Evolutionary conservation across 2,888 invertebrate genomes (phyloP).

Genomic region (Gordius sp.): DNA sequence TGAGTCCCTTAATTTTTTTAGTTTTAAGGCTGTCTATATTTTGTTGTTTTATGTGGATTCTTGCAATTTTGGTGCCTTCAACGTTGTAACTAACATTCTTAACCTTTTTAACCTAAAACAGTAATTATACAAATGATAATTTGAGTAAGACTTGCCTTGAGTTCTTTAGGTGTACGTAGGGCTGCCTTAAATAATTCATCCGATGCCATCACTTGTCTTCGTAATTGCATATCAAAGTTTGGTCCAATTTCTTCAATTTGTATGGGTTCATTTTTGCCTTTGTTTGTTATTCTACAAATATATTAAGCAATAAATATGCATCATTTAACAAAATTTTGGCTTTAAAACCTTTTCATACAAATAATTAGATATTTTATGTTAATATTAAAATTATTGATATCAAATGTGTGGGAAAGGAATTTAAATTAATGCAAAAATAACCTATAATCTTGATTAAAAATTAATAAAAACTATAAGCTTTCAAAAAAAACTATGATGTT

Average conservation of each 20-base stretch:
- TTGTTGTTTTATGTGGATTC: conserved; percentile 72
- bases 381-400: no score
- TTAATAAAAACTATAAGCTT: no score
- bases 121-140: conserved; percentile 15
- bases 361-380: no score
- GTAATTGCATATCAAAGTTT: conserved; percentile 52
- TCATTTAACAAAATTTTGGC: no score
- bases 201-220: conserved; percentile 61
- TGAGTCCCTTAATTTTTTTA: conserved; percentile 55
- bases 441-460: no score
- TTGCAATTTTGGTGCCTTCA: conserved; percentile 62
- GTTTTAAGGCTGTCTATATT: conserved; percentile 57
- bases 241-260: conserved; percentile 85
- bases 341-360: no score
- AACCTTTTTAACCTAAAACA: conserved; percentile 43
- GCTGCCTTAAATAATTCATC: conserved; percentile 41
- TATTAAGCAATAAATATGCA: background rate
- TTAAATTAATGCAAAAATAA: no score
- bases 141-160: conserved; percentile 24
- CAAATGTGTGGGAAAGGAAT: no score
- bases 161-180: conserved; percentile 25
- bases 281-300: background rate
- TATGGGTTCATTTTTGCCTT: background rate
- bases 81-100: conserved; percentile 66
- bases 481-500: no score